These are phyloP conservation scores for Leucosticte australis DNA, from an alignment of 2,113 vertebrate species.

Conservation along the genomic window DNA sequence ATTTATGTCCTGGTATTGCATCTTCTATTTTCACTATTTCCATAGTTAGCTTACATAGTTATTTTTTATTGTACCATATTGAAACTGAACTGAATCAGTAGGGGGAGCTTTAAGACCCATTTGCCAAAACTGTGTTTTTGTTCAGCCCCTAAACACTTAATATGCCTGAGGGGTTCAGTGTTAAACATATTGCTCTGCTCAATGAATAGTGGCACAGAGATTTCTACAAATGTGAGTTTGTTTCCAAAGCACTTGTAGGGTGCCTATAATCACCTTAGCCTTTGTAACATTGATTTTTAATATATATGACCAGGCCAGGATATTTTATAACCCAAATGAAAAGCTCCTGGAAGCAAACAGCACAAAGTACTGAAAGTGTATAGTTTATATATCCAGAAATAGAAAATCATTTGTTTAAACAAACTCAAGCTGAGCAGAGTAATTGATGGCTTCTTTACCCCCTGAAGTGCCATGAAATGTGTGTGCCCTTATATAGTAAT, in stretches of 20 bases:
- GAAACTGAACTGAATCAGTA: neutral
- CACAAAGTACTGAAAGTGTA: neutral
- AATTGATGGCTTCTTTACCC: constrained; percentile 61
- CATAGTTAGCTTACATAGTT: neutral
- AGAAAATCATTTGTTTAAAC: constrained; percentile 67
- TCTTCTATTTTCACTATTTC: neutral
- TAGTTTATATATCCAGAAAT: constrained; percentile 32
- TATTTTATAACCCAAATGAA: constrained; percentile 31
- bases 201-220: constrained; percentile 10
- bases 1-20: neutral
- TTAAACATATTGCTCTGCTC: constrained; percentile 32
- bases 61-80: neutral
- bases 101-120: constrained; percentile 13
- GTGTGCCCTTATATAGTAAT: constrained; percentile 61
- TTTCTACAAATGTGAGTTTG: constrained; percentile 45
- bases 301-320: neutral
- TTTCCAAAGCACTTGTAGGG: constrained; percentile 38
- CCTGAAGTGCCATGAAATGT: constrained; percentile 47
- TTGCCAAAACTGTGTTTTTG: neutral
- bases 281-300: constrained; percentile 62
- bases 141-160: neutral
- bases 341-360: constrained; percentile 40
- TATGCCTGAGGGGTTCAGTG: neutral
- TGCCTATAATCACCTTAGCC: constrained; percentile 33
- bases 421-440: constrained; percentile 52